Evolutionary conservation across 2,797 vertebrate genomes (phyloP), one percentile per base, ranked within the genome.

Genomic region (Hydrocynus forskahlii): DNA sequence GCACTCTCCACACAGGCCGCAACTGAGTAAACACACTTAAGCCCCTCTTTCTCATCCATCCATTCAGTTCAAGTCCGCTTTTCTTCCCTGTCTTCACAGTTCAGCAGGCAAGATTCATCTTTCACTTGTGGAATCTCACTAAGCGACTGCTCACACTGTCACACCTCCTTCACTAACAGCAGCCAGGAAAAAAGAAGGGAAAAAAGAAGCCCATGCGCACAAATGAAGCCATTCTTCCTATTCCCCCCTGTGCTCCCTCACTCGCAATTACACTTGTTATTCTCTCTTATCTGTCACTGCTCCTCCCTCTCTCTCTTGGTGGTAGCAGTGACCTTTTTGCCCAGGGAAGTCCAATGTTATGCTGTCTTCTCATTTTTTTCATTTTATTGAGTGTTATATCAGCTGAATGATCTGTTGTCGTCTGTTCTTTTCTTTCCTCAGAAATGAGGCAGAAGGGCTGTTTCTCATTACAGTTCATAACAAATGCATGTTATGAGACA

Each of bases 101-200:
- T 78, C 68, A 12, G 62, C 71, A 81, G 83, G 81, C 68, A 81
- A 81, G 83, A 84, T 68, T 84, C 68, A 75, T 81, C 79, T 78
- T 84, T 80, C 63, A 81, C 70, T 84, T 70, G 55, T 81, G 79
- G 79, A 78, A 84, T 84, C 83, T 84, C 38, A 78, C 74, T 67
- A 73, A 77, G 78, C 74, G 21, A 35, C 48, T 80, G 57, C 64
- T 83, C 81, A 72, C 7, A 5, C 7, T 8, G 43, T 59, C 76
- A 79, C 70, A 45, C 64, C 35, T 40, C 54, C 35, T n/a, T 59
- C n/a, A 17, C 52, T n/a, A 59, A n/a, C 52, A 72, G 23, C 70
- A 1, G 14, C 45, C 14, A 55, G n/a, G 48, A 54, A 38, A 67
- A 63, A 67, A 68, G 4, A n/a, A n/a, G n/a, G n/a, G n/a, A n/a